A percentile compares a stretch with the other conserved stretches of the same genome.
Evolutionary conservation across 2,888 invertebrate species (phyloP).

Genomic region (Hermodice carunculata): DNA sequence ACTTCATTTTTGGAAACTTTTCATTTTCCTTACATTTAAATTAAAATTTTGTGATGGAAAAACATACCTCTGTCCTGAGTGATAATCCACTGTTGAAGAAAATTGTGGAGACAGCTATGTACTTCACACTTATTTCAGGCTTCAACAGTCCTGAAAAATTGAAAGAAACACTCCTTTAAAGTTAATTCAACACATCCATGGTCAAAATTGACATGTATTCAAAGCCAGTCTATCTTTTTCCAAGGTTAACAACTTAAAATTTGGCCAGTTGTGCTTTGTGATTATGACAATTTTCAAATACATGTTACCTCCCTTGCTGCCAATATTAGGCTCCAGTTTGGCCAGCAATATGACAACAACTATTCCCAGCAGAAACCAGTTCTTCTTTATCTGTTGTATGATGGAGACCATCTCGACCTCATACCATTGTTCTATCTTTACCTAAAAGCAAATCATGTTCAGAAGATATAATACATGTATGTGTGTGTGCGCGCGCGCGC

Average conservation of each 20-base stretch:
- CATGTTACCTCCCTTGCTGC: conserved; percentile 53
- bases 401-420: too few relatives aligned
- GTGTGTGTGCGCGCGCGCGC: too few relatives aligned
- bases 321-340: conserved; percentile 47
- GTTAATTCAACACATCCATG: neutral
- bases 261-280: too few relatives aligned
- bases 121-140: conserved; percentile 74
- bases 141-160: conserved; percentile 72
- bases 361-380: conserved; percentile 58
- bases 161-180: neutral
- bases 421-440: too few relatives aligned
- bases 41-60: too few relatives aligned
- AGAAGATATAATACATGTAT: too few relatives aligned
- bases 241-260: too few relatives aligned
- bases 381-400: conserved; percentile 10
- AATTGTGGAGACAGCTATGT: conserved; percentile 73
- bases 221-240: too few relatives aligned
- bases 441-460: too few relatives aligned
- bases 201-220: too few relatives aligned
- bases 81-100: conserved; percentile 75
- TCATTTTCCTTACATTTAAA: too few relatives aligned
- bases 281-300: neutral
- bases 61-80: conserved; percentile 71
- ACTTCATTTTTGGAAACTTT: too few relatives aligned
- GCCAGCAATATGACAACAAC: conserved; percentile 50